These are phyloP conservation scores for Anniella stebbinsi DNA, from an alignment of 2,797 vertebrate genomes.

Conservation along the genomic window DNA sequence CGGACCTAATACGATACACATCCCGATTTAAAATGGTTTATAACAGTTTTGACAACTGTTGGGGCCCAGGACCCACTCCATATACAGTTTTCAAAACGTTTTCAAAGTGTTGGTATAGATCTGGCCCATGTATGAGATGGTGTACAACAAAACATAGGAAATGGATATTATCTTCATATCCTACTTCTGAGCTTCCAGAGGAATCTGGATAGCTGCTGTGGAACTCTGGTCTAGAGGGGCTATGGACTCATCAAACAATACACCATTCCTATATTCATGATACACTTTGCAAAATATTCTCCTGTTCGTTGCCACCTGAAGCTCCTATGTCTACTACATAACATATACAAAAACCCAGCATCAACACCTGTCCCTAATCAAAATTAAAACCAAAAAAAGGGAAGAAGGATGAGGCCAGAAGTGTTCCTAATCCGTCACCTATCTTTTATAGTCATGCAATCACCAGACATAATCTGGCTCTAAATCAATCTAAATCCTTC, in stretches of 20 bases:
- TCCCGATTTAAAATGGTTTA: too few relatives aligned
- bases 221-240: neutral
- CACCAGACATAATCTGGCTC: constrained; percentile 27
- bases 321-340: neutral
- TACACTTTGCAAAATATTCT: neutral
- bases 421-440: constrained; percentile 29
- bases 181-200: constrained; percentile 1
- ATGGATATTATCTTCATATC: neutral
- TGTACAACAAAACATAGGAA: neutral
- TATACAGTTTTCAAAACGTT: too few relatives aligned
- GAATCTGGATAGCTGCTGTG: neutral
- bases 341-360: constrained; percentile 12
- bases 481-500: constrained; percentile 51
- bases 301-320: neutral
- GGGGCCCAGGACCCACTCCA: too few relatives aligned
- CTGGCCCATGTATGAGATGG: neutral
- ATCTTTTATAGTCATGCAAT: constrained; percentile 13
- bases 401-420: constrained; percentile 9
- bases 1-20: too few relatives aligned
- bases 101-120: too few relatives aligned
- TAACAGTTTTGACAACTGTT: too few relatives aligned
- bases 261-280: neutral
- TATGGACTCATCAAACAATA: neutral
- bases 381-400: constrained; percentile 24
- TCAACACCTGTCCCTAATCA: constrained; percentile 20